A percentile compares a stretch with the other conserved stretches of the same genome.
phyloP scores from a whole-genome alignment of 2,888 invertebrate genomes.

The Saturnia japonica region DNA sequence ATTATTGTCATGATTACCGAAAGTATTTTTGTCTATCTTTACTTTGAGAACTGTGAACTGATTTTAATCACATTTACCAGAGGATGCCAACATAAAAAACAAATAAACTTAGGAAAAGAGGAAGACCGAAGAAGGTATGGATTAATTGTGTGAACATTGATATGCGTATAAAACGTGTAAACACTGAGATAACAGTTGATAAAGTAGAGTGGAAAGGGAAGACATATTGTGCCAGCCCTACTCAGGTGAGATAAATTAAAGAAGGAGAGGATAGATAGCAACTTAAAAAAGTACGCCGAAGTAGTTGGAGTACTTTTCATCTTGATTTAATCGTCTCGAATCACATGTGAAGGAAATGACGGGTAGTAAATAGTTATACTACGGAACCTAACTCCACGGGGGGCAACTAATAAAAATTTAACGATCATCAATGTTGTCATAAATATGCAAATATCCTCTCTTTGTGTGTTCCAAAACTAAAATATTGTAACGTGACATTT shows the following conservation, averaged over 20 bases:
- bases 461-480: constrained; percentile 16
- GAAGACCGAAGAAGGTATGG: not conserved
- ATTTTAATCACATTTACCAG: no score
- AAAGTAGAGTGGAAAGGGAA: not conserved
- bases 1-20: no score
- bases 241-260: not conserved
- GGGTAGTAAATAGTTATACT: not conserved
- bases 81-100: no score
- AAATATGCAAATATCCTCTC: constrained; percentile 18
- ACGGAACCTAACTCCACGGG: not conserved
- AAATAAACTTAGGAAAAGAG: no score
- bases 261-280: not conserved
- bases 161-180: not conserved
- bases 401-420: not conserved
- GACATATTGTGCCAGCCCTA: not conserved
- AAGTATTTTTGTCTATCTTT: no score
- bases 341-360: no score
- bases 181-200: not conserved
- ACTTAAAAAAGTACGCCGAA: no score
- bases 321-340: no score
- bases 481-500: constrained; percentile 22
- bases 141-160: not conserved
- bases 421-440: constrained; percentile 17
- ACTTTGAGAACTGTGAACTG: no score
- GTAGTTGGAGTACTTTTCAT: no score